Percentiles rank a stretch among this genome's conserved stretches.
Evolutionary conservation across 2,113 vertebrate genomes (phyloP).

Genomic region (Peromyscus leucopus): DNA sequence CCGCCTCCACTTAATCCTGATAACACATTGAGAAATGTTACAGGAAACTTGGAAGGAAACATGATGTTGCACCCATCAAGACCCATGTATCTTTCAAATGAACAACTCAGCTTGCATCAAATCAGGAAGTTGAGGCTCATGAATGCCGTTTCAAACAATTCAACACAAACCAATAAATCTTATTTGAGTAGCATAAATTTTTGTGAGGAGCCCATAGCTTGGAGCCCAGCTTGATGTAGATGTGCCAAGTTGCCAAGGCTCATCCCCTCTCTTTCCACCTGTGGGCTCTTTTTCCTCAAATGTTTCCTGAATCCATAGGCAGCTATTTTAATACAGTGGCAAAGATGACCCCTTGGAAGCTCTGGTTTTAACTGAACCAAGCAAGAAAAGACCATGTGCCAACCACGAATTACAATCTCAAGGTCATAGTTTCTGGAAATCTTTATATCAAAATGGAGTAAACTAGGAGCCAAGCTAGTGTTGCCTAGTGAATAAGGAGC

Average conservation of each 20-base stretch:
- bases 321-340: background rate
- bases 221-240: background rate
- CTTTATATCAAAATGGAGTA: slow-evolving; percentile 7
- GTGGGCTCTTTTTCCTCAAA: background rate
- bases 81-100: background rate
- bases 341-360: background rate
- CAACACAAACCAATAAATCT: slow-evolving; percentile 27
- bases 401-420: background rate
- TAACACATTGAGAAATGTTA: background rate
- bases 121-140: background rate
- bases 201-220: background rate
- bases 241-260: background rate
- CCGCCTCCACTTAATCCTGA: background rate
- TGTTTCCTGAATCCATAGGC: background rate
- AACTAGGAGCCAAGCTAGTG: background rate
- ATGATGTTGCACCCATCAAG: background rate
- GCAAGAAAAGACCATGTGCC: background rate
- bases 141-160: background rate
- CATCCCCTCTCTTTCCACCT: background rate
- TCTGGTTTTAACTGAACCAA: background rate
- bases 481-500: background rate
- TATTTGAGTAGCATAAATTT: slow-evolving; percentile 20
- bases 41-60: background rate
- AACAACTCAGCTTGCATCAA: background rate
- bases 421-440: background rate